phyloP scores from a whole-genome alignment of 2,113 vertebrate species.

The Corapipo altera region DNA sequence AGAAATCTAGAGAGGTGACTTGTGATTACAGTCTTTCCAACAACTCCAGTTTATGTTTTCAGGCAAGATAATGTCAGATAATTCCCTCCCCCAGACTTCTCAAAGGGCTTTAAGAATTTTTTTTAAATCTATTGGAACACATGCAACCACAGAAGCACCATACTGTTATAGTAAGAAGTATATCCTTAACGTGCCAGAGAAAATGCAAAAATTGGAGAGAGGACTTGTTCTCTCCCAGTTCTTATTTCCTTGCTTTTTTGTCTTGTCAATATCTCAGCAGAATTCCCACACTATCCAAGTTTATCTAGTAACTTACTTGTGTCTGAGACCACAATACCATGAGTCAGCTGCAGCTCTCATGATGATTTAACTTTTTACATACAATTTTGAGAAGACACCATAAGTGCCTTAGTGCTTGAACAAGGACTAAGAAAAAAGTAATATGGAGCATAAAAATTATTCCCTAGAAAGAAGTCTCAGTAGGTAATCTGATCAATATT shows the following conservation, averaged over 20 bases:
- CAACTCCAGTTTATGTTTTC: not conserved
- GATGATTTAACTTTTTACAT: not conserved
- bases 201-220: not conserved
- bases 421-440: not conserved
- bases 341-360: not conserved
- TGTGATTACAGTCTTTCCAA: not conserved
- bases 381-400: not conserved
- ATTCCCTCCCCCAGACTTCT: not conserved
- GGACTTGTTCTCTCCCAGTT: fast-evolving
- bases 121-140: not conserved
- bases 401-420: not conserved
- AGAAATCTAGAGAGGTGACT: not conserved
- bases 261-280: not conserved
- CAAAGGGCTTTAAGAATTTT: not conserved
- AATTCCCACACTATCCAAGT: not conserved
- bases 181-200: not conserved
- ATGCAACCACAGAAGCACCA: not conserved
- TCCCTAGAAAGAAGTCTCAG: not conserved
- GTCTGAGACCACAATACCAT: not conserved
- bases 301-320: not conserved
- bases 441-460: not conserved
- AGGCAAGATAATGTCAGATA: not conserved
- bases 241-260: not conserved
- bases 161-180: not conserved
- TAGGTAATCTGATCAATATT: not conserved